Evolutionary conservation across 2,113 vertebrate species (phyloP).

Genomic region (Equus przewalskii): DNA sequence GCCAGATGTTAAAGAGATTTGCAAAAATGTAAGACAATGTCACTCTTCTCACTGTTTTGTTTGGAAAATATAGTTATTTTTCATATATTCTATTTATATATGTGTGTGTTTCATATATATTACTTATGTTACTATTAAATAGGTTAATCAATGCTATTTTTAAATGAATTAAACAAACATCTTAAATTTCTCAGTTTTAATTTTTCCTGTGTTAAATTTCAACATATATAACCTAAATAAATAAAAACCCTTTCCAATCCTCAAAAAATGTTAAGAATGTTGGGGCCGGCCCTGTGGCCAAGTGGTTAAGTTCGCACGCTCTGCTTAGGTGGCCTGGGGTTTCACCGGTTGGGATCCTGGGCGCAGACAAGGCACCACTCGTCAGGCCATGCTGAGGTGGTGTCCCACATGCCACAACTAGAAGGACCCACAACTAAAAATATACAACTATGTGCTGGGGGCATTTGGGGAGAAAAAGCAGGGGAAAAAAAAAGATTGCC

Average conservation of each 20-base stretch:
- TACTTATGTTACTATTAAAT: slow-evolving; percentile 3
- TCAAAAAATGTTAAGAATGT: not conserved
- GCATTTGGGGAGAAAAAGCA: too few relatives aligned
- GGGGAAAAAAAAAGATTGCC: too few relatives aligned
- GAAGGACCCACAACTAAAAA: too few relatives aligned
- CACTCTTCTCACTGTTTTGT: slow-evolving; percentile 15
- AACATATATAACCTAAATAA: slow-evolving; percentile 29
- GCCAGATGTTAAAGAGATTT: slow-evolving; percentile 51
- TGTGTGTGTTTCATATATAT: not conserved
- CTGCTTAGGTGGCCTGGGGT: too few relatives aligned
- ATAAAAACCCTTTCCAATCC: not conserved
- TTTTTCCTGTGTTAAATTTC: slow-evolving; percentile 7
- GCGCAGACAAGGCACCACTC: too few relatives aligned
- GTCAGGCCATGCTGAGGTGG: too few relatives aligned
- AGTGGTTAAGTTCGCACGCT: too few relatives aligned
- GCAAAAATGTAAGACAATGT: slow-evolving; percentile 62
- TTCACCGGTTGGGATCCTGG: too few relatives aligned
- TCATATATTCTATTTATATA: not conserved
- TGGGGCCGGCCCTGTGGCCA: too few relatives aligned
- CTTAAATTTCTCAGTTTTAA: slow-evolving; percentile 21
- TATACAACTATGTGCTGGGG: too few relatives aligned
- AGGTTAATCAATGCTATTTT: not conserved
- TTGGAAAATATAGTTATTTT: slow-evolving; percentile 30
- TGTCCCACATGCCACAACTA: too few relatives aligned
- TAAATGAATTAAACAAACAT: not conserved